A percentile compares a stretch with the other conserved stretches of the same genome.
Evolutionary conservation across 1,140 invertebrate genomes (phyloP).

Genomic region (Lamellibrachia luymesi): DNA sequence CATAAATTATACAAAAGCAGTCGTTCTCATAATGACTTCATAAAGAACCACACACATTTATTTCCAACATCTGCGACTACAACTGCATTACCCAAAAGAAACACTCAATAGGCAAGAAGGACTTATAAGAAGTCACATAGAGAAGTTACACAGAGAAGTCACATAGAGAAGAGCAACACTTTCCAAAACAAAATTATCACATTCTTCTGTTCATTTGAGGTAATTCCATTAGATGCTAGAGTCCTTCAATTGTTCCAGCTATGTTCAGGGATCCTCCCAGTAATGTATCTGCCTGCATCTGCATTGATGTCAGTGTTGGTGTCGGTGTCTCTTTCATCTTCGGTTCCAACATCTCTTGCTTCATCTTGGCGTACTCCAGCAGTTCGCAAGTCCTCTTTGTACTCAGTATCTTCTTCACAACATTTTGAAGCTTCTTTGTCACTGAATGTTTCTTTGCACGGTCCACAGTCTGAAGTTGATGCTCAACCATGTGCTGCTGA

Average conservation of each 20-base stretch:
- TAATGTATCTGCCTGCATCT: not conserved
- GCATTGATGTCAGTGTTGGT: not conserved
- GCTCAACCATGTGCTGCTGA: constrained; percentile 15
- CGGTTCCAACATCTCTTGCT: constrained; percentile 30
- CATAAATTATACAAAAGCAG: not conserved
- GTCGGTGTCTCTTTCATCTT: not conserved
- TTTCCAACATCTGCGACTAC: too few relatives aligned
- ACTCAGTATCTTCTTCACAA: constrained; percentile 43
- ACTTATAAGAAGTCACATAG: not conserved
- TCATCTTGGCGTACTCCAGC: constrained; percentile 42
- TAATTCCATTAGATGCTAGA: not conserved
- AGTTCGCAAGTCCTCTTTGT: constrained; percentile 43
- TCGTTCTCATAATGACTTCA: not conserved
- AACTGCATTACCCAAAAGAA: not conserved
- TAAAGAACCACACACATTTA: not conserved
- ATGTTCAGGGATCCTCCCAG: too few relatives aligned
- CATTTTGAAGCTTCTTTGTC: constrained; percentile 47
- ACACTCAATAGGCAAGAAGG: not conserved
- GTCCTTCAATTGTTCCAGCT: not conserved
- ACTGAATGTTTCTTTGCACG: not conserved
- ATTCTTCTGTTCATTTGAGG: not conserved
- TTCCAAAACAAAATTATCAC: not conserved
- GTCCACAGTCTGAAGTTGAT: not conserved
- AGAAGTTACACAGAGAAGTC: too few relatives aligned
- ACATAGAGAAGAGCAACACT: not conserved